phyloP scores from a whole-genome alignment of 2,888 invertebrate species.

The Halictus quadricinctus region DNA sequence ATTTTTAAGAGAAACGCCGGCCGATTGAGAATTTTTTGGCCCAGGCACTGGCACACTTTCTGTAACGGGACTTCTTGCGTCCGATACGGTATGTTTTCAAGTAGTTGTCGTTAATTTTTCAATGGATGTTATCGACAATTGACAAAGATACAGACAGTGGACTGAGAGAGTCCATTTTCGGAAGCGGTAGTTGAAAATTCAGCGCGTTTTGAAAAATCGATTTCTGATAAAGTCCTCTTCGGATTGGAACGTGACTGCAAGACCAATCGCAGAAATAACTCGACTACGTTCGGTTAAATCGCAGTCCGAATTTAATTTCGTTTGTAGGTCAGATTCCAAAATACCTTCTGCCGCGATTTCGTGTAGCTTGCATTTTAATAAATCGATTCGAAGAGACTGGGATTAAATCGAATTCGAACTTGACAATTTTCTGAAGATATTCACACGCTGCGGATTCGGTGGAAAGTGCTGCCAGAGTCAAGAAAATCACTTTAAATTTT shows the following conservation, averaged over 20 bases:
- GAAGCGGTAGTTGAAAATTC: neutral
- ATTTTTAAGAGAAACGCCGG: neutral
- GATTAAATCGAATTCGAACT: neutral
- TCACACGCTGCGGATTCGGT: neutral
- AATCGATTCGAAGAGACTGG: neutral
- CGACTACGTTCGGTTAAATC: neutral
- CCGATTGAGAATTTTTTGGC: neutral
- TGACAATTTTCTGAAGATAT: neutral
- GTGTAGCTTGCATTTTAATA: neutral
- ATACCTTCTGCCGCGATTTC: neutral
- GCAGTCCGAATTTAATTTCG: neutral
- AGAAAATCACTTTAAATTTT: neutral
- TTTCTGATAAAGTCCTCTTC: neutral
- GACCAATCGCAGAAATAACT: neutral
- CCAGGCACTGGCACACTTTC: neutral
- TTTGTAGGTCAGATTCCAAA: neutral
- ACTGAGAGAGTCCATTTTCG: neutral
- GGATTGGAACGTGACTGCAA: neutral
- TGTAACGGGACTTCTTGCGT: neutral
- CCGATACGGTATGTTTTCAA: neutral
- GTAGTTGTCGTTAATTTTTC: neutral
- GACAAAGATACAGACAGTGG: neutral
- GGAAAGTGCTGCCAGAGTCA: neutral
- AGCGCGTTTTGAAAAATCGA: neutral
- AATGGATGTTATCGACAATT: accelerated